Evolutionary conservation across 1,140 invertebrate species (phyloP).

Genomic region (Panagrolaimus sp.): DNA sequence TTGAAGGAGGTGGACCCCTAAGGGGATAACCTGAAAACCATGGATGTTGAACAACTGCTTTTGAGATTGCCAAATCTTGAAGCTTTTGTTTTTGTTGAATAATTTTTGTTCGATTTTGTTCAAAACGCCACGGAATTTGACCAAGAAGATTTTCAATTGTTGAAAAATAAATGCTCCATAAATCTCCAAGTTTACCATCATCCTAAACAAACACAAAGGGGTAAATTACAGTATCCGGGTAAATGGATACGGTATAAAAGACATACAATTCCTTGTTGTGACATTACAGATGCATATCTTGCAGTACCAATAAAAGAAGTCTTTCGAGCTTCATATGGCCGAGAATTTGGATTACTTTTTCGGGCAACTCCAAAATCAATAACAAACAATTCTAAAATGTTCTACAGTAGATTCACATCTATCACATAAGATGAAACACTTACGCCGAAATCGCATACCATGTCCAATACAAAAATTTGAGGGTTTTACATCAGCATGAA

Average conservation of each 20-base stretch:
- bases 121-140: not conserved
- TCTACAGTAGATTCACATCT: too few species aligned
- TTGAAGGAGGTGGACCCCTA: not conserved
- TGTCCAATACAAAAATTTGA: slow-evolving; percentile 1
- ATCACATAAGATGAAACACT: too few species aligned
- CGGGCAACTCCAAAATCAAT: slow-evolving; percentile 1
- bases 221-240: too few species aligned
- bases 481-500: slow-evolving; percentile 5
- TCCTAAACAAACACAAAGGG: not conserved
- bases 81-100: not conserved
- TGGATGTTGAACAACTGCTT: not conserved
- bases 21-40: not conserved
- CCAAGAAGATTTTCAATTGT: not conserved
- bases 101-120: not conserved
- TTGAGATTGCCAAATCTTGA: not conserved
- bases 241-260: not conserved
- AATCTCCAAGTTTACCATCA: not conserved
- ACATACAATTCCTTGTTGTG: not conserved
- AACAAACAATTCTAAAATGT: not conserved
- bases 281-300: not conserved
- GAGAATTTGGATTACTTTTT: not conserved
- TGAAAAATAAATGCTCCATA: slow-evolving; percentile 1
- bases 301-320: not conserved
- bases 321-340: not conserved
- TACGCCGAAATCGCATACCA: not conserved